These are phyloP conservation scores for Salarias fasciatus DNA, from an alignment of 2,797 vertebrate species.

Conservation along the genomic window DNA sequence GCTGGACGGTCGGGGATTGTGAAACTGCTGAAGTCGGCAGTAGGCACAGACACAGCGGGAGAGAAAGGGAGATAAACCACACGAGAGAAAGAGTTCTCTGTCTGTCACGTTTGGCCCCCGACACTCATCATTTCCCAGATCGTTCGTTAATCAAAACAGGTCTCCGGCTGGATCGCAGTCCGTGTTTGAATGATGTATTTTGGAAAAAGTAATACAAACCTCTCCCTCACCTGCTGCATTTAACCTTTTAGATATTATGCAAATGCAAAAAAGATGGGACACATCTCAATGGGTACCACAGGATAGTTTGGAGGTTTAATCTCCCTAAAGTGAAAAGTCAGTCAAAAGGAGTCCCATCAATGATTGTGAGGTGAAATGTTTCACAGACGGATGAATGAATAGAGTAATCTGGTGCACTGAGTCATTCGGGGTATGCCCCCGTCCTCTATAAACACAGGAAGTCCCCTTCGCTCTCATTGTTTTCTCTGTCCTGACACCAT, in stretches of 20 bases:
- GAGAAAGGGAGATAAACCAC: conserved; percentile 27
- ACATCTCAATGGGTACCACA: neutral
- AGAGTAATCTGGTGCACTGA: conserved; percentile 76
- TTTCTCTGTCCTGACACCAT: conserved; percentile 83
- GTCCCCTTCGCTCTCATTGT: conserved; percentile 83
- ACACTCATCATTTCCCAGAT: conserved; percentile 46
- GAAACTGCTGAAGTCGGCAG: conserved; percentile 87
- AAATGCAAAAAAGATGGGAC: conserved; percentile 51
- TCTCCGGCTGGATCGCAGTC: conserved; percentile 51
- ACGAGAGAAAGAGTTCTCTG: conserved; percentile 46
- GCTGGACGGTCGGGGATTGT: conserved; percentile 77
- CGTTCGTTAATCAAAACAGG: conserved; percentile 71
- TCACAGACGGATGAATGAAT: conserved; percentile 51
- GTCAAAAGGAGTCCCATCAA: conserved; percentile 9
- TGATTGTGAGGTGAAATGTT: conserved; percentile 25
- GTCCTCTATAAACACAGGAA: conserved; percentile 87
- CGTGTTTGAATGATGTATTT: conserved; percentile 68
- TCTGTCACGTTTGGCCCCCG: conserved; percentile 71
- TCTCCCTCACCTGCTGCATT: conserved; percentile 80
- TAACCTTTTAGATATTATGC: conserved; percentile 82
- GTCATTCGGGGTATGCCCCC: conserved; percentile 74
- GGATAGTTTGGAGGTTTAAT: conserved; percentile 2
- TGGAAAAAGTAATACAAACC: conserved; percentile 79
- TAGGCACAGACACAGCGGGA: conserved; percentile 66
- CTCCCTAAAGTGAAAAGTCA: neutral